A percentile compares a stretch with the other conserved stretches of the same genome.
Evolutionary conservation across 2,888 invertebrate species (phyloP).

Genomic region (Noctua janthina): DNA sequence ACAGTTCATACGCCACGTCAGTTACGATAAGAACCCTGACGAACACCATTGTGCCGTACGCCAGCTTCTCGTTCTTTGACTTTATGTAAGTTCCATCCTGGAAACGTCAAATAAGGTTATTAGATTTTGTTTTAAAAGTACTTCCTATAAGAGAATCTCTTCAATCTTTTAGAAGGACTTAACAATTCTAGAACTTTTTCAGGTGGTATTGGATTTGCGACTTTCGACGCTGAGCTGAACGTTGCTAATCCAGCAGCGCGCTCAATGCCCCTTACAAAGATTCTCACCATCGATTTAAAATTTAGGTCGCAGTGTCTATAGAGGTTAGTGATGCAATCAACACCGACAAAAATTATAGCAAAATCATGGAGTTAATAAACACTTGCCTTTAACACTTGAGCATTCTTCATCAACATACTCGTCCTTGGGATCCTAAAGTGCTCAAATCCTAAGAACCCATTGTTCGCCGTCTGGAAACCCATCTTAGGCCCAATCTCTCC

Average conservation of each 20-base stretch:
- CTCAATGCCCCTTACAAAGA: too few relatives aligned
- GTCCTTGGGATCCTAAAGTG: conserved; percentile 95
- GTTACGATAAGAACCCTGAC: conserved; percentile 95
- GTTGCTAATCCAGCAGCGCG: background rate
- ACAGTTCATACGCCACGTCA: conserved; percentile 93
- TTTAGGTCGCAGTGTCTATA: background rate
- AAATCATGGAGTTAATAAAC: too few relatives aligned
- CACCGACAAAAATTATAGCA: background rate
- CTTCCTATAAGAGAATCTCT: too few relatives aligned
- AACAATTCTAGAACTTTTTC: background rate
- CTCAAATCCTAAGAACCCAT: conserved; percentile 96
- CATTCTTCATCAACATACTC: conserved; percentile 98
- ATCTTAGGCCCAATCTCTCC: conserved; percentile 98
- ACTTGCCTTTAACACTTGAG: conserved; percentile 92
- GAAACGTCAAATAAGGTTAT: conserved; percentile 19
- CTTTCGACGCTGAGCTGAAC: background rate
- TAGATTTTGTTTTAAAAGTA: too few relatives aligned
- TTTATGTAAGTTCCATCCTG: conserved; percentile 96
- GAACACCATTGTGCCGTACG: conserved; percentile 97
- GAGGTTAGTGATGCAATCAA: background rate
- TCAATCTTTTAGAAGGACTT: background rate
- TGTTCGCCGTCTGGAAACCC: conserved; percentile 96
- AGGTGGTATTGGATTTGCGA: background rate
- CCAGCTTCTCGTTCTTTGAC: conserved; percentile 94
- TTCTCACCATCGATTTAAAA: too few relatives aligned